phyloP scores from a whole-genome alignment of 2,888 invertebrate genomes.

The Drosophila lutescens region DNA sequence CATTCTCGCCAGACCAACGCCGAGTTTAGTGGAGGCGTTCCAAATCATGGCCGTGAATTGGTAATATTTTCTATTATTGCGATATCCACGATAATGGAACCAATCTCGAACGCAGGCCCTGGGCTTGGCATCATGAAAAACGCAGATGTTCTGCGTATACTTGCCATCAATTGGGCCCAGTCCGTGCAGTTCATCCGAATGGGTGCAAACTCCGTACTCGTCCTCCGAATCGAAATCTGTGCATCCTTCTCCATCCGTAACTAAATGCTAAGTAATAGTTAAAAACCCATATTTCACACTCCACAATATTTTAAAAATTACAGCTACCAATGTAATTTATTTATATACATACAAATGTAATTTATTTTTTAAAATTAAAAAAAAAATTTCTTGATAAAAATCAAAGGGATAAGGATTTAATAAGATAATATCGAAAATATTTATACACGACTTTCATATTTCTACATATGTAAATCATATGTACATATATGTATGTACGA shows the following conservation, averaged over 20 bases:
- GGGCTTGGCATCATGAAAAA: neutral
- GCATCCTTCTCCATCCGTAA: neutral
- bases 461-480: too few relatives aligned
- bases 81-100: neutral
- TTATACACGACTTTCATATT: too few relatives aligned
- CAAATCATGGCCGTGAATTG: constrained; percentile 6
- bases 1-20: neutral
- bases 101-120: neutral
- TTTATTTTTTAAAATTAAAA: too few relatives aligned
- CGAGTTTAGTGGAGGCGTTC: constrained; percentile 4
- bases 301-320: neutral
- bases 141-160: neutral
- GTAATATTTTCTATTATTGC: neutral
- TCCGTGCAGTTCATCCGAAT: neutral
- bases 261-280: neutral
- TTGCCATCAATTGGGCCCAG: neutral
- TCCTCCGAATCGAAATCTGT: neutral
- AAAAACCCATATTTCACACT: neutral
- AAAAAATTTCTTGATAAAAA: too few relatives aligned
- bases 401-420: too few relatives aligned
- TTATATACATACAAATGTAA: neutral
- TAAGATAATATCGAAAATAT: too few relatives aligned
- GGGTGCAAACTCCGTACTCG: too few relatives aligned
- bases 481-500: too few relatives aligned
- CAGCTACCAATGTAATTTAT: too few relatives aligned